A percentile compares a stretch with the other conserved stretches of the same genome.
phyloP scores from a whole-genome alignment of 2,113 vertebrate genomes.

The Periophthalmus modestus region DNA sequence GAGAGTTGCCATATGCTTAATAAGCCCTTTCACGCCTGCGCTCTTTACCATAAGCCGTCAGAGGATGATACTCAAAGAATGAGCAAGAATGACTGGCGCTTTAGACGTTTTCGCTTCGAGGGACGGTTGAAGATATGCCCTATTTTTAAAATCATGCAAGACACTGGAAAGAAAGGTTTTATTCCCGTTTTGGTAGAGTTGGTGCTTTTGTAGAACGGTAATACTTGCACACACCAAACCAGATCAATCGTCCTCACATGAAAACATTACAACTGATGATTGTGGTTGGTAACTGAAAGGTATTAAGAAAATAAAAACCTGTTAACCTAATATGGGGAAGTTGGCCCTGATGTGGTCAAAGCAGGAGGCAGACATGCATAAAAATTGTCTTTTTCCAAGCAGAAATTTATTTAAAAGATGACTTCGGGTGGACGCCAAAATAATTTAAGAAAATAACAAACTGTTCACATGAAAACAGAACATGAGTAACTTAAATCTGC shows the following conservation, averaged over 20 bases:
- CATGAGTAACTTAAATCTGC: too few species aligned
- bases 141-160: slow-evolving; percentile 14
- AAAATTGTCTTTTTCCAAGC: too few species aligned
- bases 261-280: neutral
- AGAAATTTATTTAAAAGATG: too few species aligned
- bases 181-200: neutral
- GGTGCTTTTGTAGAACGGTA: neutral
- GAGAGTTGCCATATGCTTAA: slow-evolving; percentile 56
- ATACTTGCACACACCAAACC: neutral
- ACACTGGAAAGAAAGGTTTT: neutral
- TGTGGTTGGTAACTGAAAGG: neutral
- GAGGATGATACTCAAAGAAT: slow-evolving; percentile 36
- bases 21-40: slow-evolving; percentile 55
- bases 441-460: too few species aligned
- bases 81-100: slow-evolving; percentile 24
- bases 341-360: too few species aligned
- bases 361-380: too few species aligned
- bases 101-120: slow-evolving; percentile 25
- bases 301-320: too few species aligned
- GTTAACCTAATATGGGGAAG: too few species aligned
- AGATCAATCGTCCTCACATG: neutral
- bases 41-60: slow-evolving; percentile 49
- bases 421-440: too few species aligned
- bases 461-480: too few species aligned
- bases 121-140: neutral